Base-by-base conservation (phyloP, 2,797 vertebrate genomes). In the Zenarchopterus dispar region DNA sequence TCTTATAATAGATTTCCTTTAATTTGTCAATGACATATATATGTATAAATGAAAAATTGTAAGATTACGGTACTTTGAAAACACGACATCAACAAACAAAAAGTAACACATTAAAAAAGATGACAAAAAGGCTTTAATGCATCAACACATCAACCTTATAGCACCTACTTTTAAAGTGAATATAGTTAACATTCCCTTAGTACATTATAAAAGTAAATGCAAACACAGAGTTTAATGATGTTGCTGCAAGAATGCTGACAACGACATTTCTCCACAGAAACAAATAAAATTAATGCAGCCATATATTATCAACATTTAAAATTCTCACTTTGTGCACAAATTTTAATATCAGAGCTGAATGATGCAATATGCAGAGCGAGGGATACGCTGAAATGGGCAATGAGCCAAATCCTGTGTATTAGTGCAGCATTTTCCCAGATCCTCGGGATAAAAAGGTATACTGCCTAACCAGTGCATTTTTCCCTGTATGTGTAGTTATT, bases 401-500 rank as follows among this genome's bases (percentile, higher is more conserved):
- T 52, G 61, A 67, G 69, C 84, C 81, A 86, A 67, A 69, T 67
- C 58, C 72, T 73, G 65, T 86, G 75, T 81, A 79, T 89, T 86
- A 86, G 78, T 64, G 46, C 63, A 17, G 28, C 55, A 77, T 80
- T 88, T 84, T 71, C 66, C 67, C 77, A 78, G 77, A 78, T 84
- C 70, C 62, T 74, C 67, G 31, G 58, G 78, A 86, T 81, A 81
- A 87, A 85, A 86, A 87, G 82, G 67, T 82, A 77, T 66, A 67
- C 77, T 84, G 71, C 72, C 78, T 71, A 76, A 78, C 81, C 62
- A 67, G 74, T 79, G 73, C 77, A 57, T 82, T 62, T 87, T 78
- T 78, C 65, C 75, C 62, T 81, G 80, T 86, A 63, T 89, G 80
- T 87, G 84, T 91, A 91, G 92, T 93, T 93, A 93, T 92, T 91